Evolutionary conservation across 2,888 invertebrate genomes (phyloP), one percentile per base, ranked within the genome.

Genomic region (Meloe dianella): DNA sequence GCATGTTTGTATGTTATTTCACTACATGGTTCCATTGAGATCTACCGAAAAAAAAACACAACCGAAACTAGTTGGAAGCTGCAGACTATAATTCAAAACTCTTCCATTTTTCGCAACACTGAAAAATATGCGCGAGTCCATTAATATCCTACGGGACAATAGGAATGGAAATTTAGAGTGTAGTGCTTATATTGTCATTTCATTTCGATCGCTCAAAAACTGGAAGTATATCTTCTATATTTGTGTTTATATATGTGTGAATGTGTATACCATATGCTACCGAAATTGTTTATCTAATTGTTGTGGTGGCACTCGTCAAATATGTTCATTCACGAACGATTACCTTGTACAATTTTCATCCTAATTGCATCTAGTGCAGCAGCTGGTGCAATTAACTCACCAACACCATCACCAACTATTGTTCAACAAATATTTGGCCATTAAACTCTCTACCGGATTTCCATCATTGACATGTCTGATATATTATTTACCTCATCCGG

Each of bases 331-430:
- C 61, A 64, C 62, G 57, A 57, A 62, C 66, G 65, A 69, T 66
- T 69, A 60, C 64, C 54, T 32, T 59, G 51, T 51, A 47, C 41
- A 69, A 68, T 69, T 66, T 69, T 66, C 66, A 41, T 24, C 63
- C 64, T 69, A 69, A 69, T 69, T 66, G 66, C 66, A 64, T 69
- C 66, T 51, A 51, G 22, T 69, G 57, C 61, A 35, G 62, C 64
- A 35, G 64, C 59, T 59, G 64, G 63, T 69, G 69, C 69, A 69
- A 69, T 66, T 69, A 66, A 69, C 64, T 61, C 62, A 24, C 35
- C 24, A 47, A n/a, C 60, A 47, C 24, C 51, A 51, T 20, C 47
- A 69, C 59, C 64, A 47, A 51, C 61, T 61, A 67, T 57, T 64
- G 61, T 57, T 59, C 58, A 56, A 59, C 64, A 67, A 67, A 67